phyloP scores from a whole-genome alignment of 2,888 invertebrate genomes.

The Sphaeridia pumilis region DNA sequence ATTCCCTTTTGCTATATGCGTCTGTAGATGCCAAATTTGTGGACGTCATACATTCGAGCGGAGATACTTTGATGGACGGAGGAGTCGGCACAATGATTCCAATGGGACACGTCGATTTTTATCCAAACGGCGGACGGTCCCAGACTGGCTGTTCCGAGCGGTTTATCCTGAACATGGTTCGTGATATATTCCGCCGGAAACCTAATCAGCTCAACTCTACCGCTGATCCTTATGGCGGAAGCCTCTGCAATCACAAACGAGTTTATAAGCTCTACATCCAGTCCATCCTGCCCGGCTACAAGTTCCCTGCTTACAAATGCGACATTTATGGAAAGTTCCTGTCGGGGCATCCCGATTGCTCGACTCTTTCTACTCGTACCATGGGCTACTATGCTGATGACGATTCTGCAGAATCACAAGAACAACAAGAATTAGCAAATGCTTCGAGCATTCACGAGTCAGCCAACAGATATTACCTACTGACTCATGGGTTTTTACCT shows the following conservation, averaged over 20 bases:
- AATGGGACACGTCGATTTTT: conserved; percentile 78
- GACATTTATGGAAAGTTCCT: background rate
- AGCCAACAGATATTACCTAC: too few species aligned
- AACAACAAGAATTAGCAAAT: too few species aligned
- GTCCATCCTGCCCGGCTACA: background rate
- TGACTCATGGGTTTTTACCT: too few species aligned
- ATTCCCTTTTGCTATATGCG: background rate
- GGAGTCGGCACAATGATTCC: conserved; percentile 80
- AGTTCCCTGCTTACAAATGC: background rate
- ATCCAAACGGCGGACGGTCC: conserved; percentile 81
- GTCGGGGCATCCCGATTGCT: background rate
- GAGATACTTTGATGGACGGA: conserved; percentile 75
- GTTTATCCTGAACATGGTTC: conserved; percentile 79
- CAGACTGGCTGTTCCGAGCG: conserved; percentile 78
- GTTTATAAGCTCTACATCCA: background rate
- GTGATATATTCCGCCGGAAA: conserved; percentile 54
- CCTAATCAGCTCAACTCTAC: background rate
- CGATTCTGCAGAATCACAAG: background rate
- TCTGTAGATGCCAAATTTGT: conserved; percentile 66
- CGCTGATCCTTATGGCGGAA: background rate
- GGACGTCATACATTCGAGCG: conserved; percentile 87
- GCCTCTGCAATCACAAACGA: background rate
- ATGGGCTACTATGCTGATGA: conserved; percentile 1
- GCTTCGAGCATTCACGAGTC: too few species aligned
- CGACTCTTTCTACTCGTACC: background rate